Base-by-base conservation (phyloP, 2,888 invertebrate genomes). In the Cataglyphis rosenhaueri region DNA sequence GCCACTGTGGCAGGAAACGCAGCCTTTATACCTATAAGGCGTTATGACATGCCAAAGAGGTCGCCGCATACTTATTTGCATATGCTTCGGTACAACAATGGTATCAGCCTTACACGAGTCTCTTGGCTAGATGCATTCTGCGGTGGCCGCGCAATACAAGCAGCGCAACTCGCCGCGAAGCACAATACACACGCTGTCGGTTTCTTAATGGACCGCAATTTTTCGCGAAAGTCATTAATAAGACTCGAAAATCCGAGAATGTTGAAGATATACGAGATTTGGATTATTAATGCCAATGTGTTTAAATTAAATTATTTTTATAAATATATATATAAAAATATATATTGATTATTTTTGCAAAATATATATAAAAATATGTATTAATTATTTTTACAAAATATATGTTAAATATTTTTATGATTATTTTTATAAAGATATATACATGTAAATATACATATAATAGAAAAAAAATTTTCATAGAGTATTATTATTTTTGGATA, bases 21-120 rank as follows among this genome's bases (percentile, higher is more conserved):
- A 79, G 85, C 85, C 84, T 85, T 86, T 84, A 78, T 91, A 87
- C 91, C 92, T 92, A 92, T 91, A 92, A 90, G 92, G 92, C 91
- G 90, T 92, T 92, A 92, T 90, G 92, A 90, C 90, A 85, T 88
- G 86, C 84, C 89, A 85, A 86, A 86, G 90, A 88, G 89, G 86
- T 82, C 85, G 84, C 86, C 85, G 88, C 70, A 78, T 71, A 86
- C 88, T 91, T 91, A 91, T 92, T 92, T 92, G 92, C 92, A 92
- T 92, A 87, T 88, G 84, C 87, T 87, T 86, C 85, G 76, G 82
- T 86, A 90, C 89, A 87, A 92, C 92, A 91, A 92, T 92, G 87
- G 90, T 92, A 91, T 91, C 89, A 88, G 84, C 65, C 29, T 85
- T 87, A 89, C 85, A 88, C 81, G 88, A 86, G 79, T 85, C 85